phyloP scores from a whole-genome alignment of 2,888 invertebrate genomes.

The Carpatolechia fugitivella region DNA sequence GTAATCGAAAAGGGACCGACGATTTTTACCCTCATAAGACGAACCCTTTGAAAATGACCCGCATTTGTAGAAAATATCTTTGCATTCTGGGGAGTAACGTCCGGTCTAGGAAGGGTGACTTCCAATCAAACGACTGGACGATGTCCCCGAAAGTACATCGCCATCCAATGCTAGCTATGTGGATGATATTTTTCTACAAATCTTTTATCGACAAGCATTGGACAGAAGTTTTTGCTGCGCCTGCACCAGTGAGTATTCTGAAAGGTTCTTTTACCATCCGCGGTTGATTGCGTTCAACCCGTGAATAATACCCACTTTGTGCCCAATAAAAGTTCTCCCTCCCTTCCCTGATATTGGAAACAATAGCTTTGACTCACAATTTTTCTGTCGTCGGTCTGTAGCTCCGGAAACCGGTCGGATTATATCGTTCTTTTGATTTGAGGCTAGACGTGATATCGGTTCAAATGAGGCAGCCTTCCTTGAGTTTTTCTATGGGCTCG shows the following conservation, averaged over 20 bases:
- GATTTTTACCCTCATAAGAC: slow-evolving; percentile 62
- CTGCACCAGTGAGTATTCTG: neutral
- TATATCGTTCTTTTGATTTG: slow-evolving; percentile 71
- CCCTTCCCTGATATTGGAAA: slow-evolving; percentile 69
- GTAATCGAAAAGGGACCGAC: slow-evolving; percentile 68
- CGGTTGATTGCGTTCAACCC: slow-evolving; percentile 66
- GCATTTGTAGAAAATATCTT: slow-evolving; percentile 74
- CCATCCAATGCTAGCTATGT: neutral
- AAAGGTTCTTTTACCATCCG: slow-evolving; percentile 40
- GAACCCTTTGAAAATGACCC: slow-evolving; percentile 72
- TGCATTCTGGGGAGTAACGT: slow-evolving; percentile 71
- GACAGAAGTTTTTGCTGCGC: neutral
- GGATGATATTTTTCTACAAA: neutral
- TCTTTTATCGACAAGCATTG: neutral
- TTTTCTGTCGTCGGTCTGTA: slow-evolving; percentile 53
- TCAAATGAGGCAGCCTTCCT: slow-evolving; percentile 48
- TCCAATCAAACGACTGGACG: neutral
- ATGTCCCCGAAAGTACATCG: neutral
- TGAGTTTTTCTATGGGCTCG: slow-evolving; percentile 25
- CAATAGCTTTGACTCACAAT: slow-evolving; percentile 73
- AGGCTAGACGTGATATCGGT: slow-evolving; percentile 67
- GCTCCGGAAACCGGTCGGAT: slow-evolving; percentile 54
- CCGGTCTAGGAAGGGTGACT: slow-evolving; percentile 35
- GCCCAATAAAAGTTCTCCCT: slow-evolving; percentile 73
- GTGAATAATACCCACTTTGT: slow-evolving; percentile 76